Evolutionary conservation across 2,113 vertebrate genomes (phyloP).

Genomic region (Triplophysa rosa): DNA sequence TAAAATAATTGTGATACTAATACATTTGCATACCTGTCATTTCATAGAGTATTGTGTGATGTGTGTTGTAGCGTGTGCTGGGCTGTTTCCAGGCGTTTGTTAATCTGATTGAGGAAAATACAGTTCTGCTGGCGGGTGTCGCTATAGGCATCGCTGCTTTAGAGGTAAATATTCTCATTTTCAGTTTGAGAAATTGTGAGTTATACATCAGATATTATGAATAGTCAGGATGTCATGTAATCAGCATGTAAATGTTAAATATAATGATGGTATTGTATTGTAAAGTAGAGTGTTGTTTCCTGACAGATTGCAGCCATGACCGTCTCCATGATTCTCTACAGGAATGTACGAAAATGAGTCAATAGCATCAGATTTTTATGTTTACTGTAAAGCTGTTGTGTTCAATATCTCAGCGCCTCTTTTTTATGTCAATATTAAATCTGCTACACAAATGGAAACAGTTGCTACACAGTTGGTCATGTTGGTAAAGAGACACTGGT

Average conservation of each 20-base stretch:
- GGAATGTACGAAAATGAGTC: conserved; percentile 40
- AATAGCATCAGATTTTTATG: too few species aligned
- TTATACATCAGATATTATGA: too few species aligned
- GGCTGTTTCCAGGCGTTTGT: conserved; percentile 59
- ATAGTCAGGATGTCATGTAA: too few species aligned
- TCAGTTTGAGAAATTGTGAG: background rate
- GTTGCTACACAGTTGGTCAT: too few species aligned
- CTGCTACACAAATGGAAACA: too few species aligned
- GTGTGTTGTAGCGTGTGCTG: background rate
- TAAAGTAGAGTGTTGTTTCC: background rate
- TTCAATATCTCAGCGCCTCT: too few species aligned
- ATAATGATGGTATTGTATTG: background rate
- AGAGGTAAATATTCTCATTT: conserved; percentile 59
- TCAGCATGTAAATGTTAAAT: too few species aligned
- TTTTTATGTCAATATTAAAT: too few species aligned
- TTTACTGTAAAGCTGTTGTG: too few species aligned
- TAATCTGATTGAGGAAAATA: conserved; percentile 51
- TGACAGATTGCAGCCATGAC: conserved; percentile 55
- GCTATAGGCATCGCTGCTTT: conserved; percentile 58
- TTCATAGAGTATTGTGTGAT: background rate
- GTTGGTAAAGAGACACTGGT: too few species aligned
- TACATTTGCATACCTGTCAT: too few species aligned
- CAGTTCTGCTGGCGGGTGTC: conserved; percentile 55
- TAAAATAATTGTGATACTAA: too few species aligned
- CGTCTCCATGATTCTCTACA: conserved; percentile 56